A percentile compares a stretch with the other conserved stretches of the same genome.
phyloP scores from a whole-genome alignment of 2,113 vertebrate genomes.

The Elaphurus davidianus region DNA sequence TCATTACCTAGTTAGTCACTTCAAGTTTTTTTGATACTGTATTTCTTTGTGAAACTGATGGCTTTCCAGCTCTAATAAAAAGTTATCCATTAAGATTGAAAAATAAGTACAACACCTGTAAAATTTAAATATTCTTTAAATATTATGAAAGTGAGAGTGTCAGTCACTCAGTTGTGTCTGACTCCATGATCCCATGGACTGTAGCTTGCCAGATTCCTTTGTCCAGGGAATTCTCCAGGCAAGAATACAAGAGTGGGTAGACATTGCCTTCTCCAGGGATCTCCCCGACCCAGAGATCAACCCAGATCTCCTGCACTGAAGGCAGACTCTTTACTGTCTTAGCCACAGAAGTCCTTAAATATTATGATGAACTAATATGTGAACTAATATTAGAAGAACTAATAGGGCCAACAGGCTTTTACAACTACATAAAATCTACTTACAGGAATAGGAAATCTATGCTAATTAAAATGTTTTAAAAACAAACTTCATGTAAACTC shows the following conservation, averaged over 20 bases:
- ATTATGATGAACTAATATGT: neutral
- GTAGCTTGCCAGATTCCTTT: neutral
- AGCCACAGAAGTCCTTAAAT: neutral
- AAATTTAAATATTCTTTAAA: constrained; percentile 16
- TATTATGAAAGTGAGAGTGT: neutral
- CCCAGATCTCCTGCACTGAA: neutral
- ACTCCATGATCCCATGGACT: neutral
- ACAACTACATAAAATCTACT: neutral
- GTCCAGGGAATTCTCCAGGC: neutral
- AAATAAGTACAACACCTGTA: neutral
- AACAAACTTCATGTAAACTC: constrained; percentile 24
- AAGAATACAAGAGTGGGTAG: neutral
- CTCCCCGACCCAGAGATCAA: neutral
- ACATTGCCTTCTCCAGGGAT: neutral
- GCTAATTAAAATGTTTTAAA: constrained; percentile 22
- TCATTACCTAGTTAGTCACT: neutral
- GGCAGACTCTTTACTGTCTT: neutral
- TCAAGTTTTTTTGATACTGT: neutral
- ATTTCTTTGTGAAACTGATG: neutral
- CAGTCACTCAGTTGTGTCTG: neutral
- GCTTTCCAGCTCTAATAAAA: neutral
- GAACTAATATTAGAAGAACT: neutral
- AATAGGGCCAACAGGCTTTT: neutral
- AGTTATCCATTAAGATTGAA: neutral
- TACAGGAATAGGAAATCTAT: neutral